Conservation (phyloP, 1,140 invertebrate genomes). For the Parasteatoda tepidariorum region DNA sequence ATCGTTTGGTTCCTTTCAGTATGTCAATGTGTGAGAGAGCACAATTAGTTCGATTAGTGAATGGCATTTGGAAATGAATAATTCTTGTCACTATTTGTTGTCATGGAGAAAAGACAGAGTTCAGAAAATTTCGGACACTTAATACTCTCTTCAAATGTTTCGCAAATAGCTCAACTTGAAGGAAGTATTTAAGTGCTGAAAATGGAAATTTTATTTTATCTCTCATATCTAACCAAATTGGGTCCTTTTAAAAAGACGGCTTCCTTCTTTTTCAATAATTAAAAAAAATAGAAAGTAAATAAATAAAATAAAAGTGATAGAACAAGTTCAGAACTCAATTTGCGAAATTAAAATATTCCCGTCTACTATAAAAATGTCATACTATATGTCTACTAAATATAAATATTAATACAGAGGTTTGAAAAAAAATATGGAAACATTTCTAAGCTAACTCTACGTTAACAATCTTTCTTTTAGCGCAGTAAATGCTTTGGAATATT, state of each 20-base stretch:
- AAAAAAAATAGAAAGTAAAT: background rate
- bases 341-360: background rate
- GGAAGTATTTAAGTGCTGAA: no score
- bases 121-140: slow-evolving; percentile 19
- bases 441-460: no score
- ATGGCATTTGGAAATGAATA: background rate
- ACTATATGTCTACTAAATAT: background rate
- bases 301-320: background rate
- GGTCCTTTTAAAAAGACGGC: no score
- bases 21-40: slow-evolving; percentile 1
- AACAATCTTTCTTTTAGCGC: no score
- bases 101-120: slow-evolving; percentile 1
- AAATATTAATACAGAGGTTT: background rate
- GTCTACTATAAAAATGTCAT: background rate
- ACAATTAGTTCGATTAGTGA: slow-evolving; percentile 26
- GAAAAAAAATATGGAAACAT: no score
- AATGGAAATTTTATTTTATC: background rate
- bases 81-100: slow-evolving; percentile 18
- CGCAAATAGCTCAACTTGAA: no score
- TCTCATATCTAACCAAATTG: background rate
- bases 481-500: no score
- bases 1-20: background rate
- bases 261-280: background rate
- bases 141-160: no score
- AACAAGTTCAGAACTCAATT: background rate